Evolutionary conservation across 2,888 invertebrate genomes (phyloP).

Genomic region (Pimpla rufipes): DNA sequence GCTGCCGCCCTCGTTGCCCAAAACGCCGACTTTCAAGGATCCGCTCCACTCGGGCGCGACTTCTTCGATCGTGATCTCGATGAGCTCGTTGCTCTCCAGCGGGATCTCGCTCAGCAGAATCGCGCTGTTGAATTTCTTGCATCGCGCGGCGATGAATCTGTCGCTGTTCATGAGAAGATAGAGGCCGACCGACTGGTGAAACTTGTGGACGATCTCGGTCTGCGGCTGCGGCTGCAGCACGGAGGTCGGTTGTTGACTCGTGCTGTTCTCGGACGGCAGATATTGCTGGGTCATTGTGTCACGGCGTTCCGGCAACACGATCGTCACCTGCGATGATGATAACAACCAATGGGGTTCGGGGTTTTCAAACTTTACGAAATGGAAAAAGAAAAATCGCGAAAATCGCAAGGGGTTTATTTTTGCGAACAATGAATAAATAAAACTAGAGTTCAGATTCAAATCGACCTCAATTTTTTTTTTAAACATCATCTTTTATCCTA

Average conservation of each 20-base stretch:
- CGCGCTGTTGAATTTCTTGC: constrained; percentile 87
- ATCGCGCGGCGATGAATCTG: constrained; percentile 89
- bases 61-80: constrained; percentile 91
- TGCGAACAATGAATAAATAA: too few relatives aligned
- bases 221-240: constrained; percentile 86
- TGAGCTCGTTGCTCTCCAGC: constrained; percentile 91
- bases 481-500: too few relatives aligned
- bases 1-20: constrained; percentile 87
- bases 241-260: constrained; percentile 87
- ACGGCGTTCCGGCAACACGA: constrained; percentile 82
- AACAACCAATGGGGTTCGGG: too few relatives aligned
- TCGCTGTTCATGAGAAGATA: constrained; percentile 90
- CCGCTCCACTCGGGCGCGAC: constrained; percentile 90
- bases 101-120: constrained; percentile 91
- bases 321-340: constrained; percentile 80
- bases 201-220: constrained; percentile 84
- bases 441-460: too few relatives aligned
- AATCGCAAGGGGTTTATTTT: too few relatives aligned
- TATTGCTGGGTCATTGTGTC: constrained; percentile 83
- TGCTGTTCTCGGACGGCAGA: constrained; percentile 86
- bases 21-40: constrained; percentile 92
- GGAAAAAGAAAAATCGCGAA: not conserved
- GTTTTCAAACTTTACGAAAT: too few relatives aligned
- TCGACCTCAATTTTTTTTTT: too few relatives aligned
- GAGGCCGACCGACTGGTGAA: constrained; percentile 89